phyloP scores from a whole-genome alignment of 35 echinoderm and acorn worm species.

The Lytechinus variegatus region DNA sequence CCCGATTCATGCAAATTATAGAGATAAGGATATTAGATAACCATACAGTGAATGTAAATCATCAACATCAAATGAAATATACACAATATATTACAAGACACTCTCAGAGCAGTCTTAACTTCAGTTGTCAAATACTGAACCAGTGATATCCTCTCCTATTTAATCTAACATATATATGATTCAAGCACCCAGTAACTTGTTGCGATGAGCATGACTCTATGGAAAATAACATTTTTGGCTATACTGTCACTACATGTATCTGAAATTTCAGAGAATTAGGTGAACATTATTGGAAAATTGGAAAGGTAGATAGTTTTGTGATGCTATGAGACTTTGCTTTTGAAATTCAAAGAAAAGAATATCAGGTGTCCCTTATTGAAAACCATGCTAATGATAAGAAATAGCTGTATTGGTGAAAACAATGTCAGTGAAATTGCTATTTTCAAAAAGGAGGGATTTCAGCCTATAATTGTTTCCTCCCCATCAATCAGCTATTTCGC shows the following conservation, averaged over 20 bases:
- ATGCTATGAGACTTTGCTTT: too few relatives aligned
- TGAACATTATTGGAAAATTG: not conserved
- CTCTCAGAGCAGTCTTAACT: constrained; percentile 23
- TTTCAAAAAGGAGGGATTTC: too few relatives aligned
- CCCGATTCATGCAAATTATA: constrained; percentile 33
- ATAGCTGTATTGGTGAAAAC: too few relatives aligned
- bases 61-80: constrained; percentile 32
- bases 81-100: constrained; percentile 41
- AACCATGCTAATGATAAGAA: too few relatives aligned
- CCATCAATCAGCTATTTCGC: too few relatives aligned
- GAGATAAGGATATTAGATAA: constrained; percentile 35
- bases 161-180: not conserved
- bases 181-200: not conserved
- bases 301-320: not conserved
- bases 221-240: not conserved
- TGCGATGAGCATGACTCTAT: not conserved
- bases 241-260: not conserved
- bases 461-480: too few relatives aligned
- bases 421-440: too few relatives aligned
- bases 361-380: too few relatives aligned
- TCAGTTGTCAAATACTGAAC: constrained; percentile 26
- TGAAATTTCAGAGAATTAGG: not conserved
- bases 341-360: too few relatives aligned
- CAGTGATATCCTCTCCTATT: not conserved
- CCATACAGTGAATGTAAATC: constrained; percentile 9